Evolutionary conservation across 1,140 invertebrate species (phyloP), one percentile per base, ranked within the genome.

Genomic region (Maniola jurtina): DNA sequence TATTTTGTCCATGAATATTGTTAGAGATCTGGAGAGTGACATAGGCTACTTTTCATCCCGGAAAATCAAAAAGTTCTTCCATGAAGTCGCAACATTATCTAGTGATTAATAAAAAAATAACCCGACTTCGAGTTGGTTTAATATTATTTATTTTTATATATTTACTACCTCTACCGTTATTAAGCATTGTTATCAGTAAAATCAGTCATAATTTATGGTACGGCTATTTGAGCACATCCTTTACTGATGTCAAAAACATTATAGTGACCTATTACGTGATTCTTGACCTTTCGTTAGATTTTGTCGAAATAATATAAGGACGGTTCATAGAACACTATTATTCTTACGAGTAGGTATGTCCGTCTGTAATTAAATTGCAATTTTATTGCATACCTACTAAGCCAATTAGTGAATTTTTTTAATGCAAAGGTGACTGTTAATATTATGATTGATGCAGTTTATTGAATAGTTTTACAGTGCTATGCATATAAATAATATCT

Each of bases 181-280:
- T 16, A 15, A 15, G 14, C 6, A 6, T n/a, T 9, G 25, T 9
- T 40, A 40, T 42, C 13, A 45, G 52, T 63, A 58, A 25, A 64
- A 55, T 55, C 47, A 59, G 15, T 42, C 33, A 52, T 59, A 58
- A 65, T 66, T 66, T 59, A 60, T 57, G 6, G 33, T 42, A 47
- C 13, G 7, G 56, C 38, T 50, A 64, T 63, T 64, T 61, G 35
- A 55, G 42, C 35, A 68, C 40, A 66, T 68, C 61, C 65, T 73
- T 62, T 60, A 33, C 42, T 50, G 47, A 54, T 68, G 55, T 68
- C 54, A 67, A 70, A 70, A 65, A 66, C 38, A 36, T 59, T 40
- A 54, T 10, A 14, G 15, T 65, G 71, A 73, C 71, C 71, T 73
- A 73, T 73, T 68, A 68, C 68, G 66, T 65, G 64, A 61, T 25